Evolutionary conservation across 2,888 invertebrate species (phyloP).

Genomic region (Fragum whitleyi): DNA sequence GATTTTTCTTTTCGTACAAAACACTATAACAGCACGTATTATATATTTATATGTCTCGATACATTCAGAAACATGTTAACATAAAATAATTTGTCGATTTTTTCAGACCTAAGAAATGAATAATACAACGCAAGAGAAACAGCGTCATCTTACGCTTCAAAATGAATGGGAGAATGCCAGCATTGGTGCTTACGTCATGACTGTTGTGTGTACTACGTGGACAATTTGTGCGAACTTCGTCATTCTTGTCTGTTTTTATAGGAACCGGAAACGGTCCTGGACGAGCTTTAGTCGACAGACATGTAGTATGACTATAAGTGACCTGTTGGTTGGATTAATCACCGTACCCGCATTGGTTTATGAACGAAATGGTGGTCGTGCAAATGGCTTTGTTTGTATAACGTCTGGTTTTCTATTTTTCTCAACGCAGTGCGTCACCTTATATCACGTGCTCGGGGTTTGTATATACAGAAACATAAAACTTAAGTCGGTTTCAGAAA

Average conservation of each 20-base stretch:
- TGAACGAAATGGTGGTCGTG: background rate
- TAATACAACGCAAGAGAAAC: no score
- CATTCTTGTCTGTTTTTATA: constrained; percentile 1
- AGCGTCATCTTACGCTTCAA: no score
- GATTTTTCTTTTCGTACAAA: no score
- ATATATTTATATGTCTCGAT: no score
- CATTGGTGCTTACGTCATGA: background rate
- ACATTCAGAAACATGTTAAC: no score
- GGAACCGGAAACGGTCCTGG: background rate
- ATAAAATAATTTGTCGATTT: no score
- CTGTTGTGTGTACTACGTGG: background rate
- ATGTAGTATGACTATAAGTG: background rate
- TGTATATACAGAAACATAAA: constrained; percentile 2
- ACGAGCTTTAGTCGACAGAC: background rate
- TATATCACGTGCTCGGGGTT: background rate
- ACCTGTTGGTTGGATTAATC: background rate
- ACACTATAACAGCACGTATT: no score
- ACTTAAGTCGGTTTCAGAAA: background rate
- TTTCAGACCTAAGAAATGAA: no score
- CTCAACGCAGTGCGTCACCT: background rate
- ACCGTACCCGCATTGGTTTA: background rate
- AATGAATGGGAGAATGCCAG: background rate
- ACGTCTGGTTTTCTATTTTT: background rate
- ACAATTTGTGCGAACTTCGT: background rate
- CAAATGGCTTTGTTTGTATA: background rate